These are phyloP conservation scores for Etheostoma cragini DNA, from an alignment of 2,113 vertebrate species.

Conservation along the genomic window DNA sequence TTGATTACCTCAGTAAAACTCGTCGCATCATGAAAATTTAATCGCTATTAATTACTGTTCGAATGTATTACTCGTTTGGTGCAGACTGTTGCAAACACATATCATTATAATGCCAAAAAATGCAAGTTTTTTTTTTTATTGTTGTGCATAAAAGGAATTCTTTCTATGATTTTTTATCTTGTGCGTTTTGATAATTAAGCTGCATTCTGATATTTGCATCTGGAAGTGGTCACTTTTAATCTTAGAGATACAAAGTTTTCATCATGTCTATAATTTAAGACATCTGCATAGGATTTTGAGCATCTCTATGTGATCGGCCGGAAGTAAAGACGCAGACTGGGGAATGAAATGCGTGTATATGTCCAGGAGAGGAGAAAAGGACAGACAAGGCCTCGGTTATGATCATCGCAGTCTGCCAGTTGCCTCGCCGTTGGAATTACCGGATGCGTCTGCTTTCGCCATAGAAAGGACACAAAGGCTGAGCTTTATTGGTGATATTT, in stretches of 20 bases:
- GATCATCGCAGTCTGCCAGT: constrained; percentile 92
- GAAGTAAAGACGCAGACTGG: constrained; percentile 20
- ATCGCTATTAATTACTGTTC: constrained; percentile 32
- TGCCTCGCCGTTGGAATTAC: constrained; percentile 77
- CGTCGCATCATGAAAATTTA: constrained; percentile 82
- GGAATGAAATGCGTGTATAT: constrained; percentile 36
- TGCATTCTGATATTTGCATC: background rate
- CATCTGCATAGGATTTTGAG: background rate
- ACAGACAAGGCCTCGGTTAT: constrained; percentile 96
- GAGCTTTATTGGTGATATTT: constrained; percentile 86
- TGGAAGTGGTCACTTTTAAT: background rate
- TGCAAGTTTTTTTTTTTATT: constrained; percentile 48
- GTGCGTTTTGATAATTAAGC: background rate
- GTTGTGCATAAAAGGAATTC: constrained; percentile 44
- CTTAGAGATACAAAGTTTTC: background rate
- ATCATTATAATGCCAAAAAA: constrained; percentile 8
- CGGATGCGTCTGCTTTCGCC: constrained; percentile 81
- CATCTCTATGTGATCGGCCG: constrained; percentile 1
- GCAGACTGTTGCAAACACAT: constrained; percentile 5
- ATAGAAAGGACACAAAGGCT: constrained; percentile 80
- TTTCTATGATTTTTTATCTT: background rate
- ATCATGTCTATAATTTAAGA: constrained; percentile 6
- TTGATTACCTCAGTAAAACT: constrained; percentile 97
- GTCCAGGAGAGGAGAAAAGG: constrained; percentile 46
- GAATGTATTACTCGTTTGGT: constrained; percentile 23